Evolutionary conservation across 2,797 vertebrate species (phyloP).

Genomic region (Setipinna tenuifilis): DNA sequence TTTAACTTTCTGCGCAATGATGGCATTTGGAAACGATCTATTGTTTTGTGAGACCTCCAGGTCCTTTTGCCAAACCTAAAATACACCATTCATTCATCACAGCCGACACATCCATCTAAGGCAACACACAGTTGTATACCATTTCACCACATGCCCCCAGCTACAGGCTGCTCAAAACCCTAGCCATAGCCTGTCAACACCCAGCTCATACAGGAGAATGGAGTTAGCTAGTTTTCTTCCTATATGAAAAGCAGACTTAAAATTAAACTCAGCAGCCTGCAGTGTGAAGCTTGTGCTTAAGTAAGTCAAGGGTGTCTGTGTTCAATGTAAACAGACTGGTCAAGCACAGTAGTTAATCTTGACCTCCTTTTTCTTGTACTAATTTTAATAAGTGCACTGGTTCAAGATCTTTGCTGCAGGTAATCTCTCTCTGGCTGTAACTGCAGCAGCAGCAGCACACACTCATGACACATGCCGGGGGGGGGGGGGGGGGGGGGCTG

Average conservation of each 20-base stretch:
- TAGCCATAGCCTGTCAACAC: not conserved
- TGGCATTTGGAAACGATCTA: not conserved
- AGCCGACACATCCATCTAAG: not conserved
- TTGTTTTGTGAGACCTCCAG: not conserved
- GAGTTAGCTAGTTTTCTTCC: not conserved
- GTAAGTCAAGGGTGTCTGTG: not conserved
- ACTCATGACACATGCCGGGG: not conserved
- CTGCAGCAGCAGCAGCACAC: not conserved
- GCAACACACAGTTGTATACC: not conserved
- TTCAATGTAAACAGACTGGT: not conserved
- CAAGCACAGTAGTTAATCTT: not conserved
- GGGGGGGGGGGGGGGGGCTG: not conserved
- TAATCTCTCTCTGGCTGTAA: not conserved
- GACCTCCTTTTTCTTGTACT: not conserved
- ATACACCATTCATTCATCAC: constrained; percentile 6
- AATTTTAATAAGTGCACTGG: too few relatives aligned
- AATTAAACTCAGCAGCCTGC: not conserved
- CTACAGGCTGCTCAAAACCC: not conserved
- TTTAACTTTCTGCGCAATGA: not conserved
- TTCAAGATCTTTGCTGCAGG: not conserved
- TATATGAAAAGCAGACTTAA: not conserved
- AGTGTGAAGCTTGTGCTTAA: not conserved
- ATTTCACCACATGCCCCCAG: not conserved
- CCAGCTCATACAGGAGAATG: not conserved
- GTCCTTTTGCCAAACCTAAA: not conserved